These are phyloP conservation scores for Cyprinus carpio DNA, from an alignment of 2,113 vertebrate species.

Conservation along the genomic window DNA sequence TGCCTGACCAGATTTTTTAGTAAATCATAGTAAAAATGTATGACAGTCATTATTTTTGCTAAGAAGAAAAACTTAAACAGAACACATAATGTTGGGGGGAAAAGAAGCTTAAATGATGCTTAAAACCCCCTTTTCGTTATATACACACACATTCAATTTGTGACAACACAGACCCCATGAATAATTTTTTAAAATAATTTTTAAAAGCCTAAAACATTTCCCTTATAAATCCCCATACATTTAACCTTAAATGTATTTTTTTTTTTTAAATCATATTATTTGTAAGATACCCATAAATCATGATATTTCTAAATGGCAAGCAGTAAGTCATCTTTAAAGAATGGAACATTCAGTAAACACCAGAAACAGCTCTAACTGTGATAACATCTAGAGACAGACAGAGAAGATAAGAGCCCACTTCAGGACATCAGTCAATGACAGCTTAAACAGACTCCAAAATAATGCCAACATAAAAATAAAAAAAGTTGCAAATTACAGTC, in stretches of 20 bases:
- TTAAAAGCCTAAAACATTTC: too few relatives aligned
- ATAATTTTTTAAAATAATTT: too few relatives aligned
- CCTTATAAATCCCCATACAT: not conserved
- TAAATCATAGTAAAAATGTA: too few relatives aligned
- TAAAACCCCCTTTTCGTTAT: too few relatives aligned
- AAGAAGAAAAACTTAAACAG: too few relatives aligned
- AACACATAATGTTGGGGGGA: too few relatives aligned
- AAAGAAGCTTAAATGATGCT: too few relatives aligned
- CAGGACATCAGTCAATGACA: not conserved
- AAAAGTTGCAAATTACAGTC: not conserved
- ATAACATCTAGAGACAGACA: not conserved
- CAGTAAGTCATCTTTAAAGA: not conserved
- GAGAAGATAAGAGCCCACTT: not conserved
- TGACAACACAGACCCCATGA: too few relatives aligned
- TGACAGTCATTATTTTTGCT: too few relatives aligned
- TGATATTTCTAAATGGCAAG: not conserved
- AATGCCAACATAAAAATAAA: not conserved
- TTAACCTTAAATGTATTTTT: not conserved
- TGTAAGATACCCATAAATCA: not conserved
- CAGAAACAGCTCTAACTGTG: not conserved
- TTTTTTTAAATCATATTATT: not conserved
- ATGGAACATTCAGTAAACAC: not conserved
- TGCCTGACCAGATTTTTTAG: too few relatives aligned
- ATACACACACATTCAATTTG: too few relatives aligned
- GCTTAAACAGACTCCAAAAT: not conserved